These are phyloP conservation scores for Agonopterix heracliana DNA, from an alignment of 2,888 invertebrate genomes.

Conservation along the genomic window DNA sequence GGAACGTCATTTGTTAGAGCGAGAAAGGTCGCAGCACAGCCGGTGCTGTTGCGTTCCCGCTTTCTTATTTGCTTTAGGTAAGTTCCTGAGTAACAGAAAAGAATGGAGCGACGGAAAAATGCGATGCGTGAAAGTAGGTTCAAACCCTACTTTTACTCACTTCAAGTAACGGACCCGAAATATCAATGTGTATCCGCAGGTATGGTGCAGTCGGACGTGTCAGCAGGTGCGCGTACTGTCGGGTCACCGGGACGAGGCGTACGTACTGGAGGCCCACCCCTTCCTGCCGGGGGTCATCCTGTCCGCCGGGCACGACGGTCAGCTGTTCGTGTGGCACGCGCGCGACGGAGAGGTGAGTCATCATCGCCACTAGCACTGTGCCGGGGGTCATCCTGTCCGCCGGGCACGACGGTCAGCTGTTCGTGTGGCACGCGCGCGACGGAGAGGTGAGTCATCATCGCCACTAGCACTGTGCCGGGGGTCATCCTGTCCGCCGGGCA, in stretches of 20 bases:
- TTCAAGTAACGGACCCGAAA: too few relatives aligned
- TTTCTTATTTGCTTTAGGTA: too few relatives aligned
- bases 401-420: conserved; percentile 96
- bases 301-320: conserved; percentile 98
- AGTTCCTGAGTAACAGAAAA: too few relatives aligned
- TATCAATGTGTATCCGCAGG: conserved; percentile 40
- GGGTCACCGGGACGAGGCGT: conserved; percentile 95
- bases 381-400: conserved; percentile 90
- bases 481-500: conserved; percentile 96
- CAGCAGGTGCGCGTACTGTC: conserved; percentile 79
- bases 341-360: conserved; percentile 22
- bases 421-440: conserved; percentile 84
- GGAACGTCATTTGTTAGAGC: too few relatives aligned
- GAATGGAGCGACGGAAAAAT: too few relatives aligned
- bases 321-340: conserved; percentile 90
- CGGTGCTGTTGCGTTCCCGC: too few relatives aligned
- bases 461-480: too few relatives aligned
- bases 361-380: too few relatives aligned
- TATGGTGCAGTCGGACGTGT: conserved; percentile 86
- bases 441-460: too few relatives aligned
- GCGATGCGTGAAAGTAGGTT: too few relatives aligned
- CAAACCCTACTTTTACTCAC: too few relatives aligned
- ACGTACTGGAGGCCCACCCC: conserved; percentile 95
- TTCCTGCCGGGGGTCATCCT: conserved; percentile 86
- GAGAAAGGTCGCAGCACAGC: too few relatives aligned